A percentile compares a stretch with the other conserved stretches of the same genome.
These are phyloP conservation scores for Ctenicera cuprea DNA, from an alignment of 2,888 invertebrate species.

Conservation along the genomic window DNA sequence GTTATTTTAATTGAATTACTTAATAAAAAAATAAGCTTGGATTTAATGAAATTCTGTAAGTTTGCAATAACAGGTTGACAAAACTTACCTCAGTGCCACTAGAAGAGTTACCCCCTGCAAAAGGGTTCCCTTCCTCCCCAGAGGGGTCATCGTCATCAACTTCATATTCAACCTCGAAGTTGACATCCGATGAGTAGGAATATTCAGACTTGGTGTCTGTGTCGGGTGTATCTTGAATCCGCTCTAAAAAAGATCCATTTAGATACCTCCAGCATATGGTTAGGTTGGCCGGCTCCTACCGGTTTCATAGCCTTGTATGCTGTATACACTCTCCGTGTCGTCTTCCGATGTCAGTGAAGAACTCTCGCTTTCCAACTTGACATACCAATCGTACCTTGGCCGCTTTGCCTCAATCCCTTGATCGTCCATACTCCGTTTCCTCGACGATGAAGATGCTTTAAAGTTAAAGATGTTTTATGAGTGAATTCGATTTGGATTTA, in stretches of 20 bases:
- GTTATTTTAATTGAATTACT: too few species aligned
- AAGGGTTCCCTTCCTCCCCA: constrained; percentile 71
- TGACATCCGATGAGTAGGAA: constrained; percentile 47
- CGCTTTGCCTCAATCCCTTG: constrained; percentile 39
- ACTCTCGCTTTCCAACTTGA: constrained; percentile 72
- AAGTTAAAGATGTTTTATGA: too few species aligned
- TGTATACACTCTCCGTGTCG: constrained; percentile 77
- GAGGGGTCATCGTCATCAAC: constrained; percentile 75
- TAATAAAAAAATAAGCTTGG: too few species aligned
- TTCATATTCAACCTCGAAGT: constrained; percentile 66
- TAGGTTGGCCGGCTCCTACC: constrained; percentile 71
- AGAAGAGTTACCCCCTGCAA: constrained; percentile 71
- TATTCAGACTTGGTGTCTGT: constrained; percentile 64
- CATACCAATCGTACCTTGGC: constrained; percentile 59
- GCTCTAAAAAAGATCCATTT: constrained; percentile 68
- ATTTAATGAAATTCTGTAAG: too few species aligned
- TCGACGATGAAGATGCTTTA: background rate
- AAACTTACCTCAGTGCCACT: constrained; percentile 74
- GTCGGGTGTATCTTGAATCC: constrained; percentile 69
- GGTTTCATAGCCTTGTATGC: constrained; percentile 80
- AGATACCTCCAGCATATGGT: constrained; percentile 50
- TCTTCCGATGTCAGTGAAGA: constrained; percentile 68
- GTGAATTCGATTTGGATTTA: too few species aligned
- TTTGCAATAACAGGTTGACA: too few species aligned
- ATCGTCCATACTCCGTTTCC: constrained; percentile 42